Evolutionary conservation across 2,888 invertebrate species (phyloP), one percentile per base, ranked within the genome.

Genomic region (Galerucella nymphaeae): DNA sequence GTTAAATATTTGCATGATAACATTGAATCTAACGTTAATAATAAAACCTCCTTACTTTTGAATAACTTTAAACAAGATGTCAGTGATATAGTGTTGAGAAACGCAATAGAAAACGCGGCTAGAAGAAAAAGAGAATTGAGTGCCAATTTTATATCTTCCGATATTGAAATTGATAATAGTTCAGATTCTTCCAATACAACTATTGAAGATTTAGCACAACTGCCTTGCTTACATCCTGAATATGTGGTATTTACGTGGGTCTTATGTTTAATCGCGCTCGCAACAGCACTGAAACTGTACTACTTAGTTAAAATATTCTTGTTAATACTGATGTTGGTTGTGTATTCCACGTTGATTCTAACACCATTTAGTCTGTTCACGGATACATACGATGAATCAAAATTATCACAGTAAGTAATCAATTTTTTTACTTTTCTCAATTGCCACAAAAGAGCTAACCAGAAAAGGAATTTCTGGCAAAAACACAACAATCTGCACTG

Each of bases 221-320:
- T n/a, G 59, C 13, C 48, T 23, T 81, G 81, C 58, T 78, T 72
- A 63, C 90, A 91, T 79, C 93, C 94, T 0, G 96, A 98, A 86
- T 97, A 97, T 83, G 92, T 96, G 14, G 95, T 97, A 4, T 97
- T 96, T 87, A 96, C 96, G 3, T 97, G 97, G 94, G 93, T 98
- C 67, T 88, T 99, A 18, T 95, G 97, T 81, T 90, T 98, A 83
- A 93, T 98, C 55, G 95, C 96, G 0, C 88, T 96, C 73, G 96
- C 98, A 0, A 95, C 98, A 0, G 97, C 97, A 42, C 89, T 98
- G 42, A 97, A 96, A 85, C 88, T 97, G 18, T 96, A 96, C 84
- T 96, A 96, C 83, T 86, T 96, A 76, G 92, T 96, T 67, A 97
- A 97, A 85, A 93, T 95, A 0, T 89, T 92, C 16, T 88, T 96